Evolutionary conservation across 2,797 vertebrate genomes (phyloP).

Genomic region (Pangasius djambal): DNA sequence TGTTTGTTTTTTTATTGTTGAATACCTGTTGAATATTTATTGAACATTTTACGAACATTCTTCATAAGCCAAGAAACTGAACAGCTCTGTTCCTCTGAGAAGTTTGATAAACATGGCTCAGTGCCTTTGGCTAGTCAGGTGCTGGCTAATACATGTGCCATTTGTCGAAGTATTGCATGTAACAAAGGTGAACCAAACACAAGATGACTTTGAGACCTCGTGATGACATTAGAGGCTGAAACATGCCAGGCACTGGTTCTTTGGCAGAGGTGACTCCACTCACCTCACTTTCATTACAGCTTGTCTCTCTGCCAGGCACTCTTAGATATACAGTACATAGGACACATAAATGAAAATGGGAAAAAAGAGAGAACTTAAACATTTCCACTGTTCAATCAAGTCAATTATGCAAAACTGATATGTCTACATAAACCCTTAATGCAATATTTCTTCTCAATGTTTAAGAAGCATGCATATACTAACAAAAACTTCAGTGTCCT

Average conservation of each 20-base stretch:
- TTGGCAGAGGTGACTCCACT: constrained; percentile 66
- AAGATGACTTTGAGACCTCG: constrained; percentile 64
- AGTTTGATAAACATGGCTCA: constrained; percentile 23
- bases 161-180: constrained; percentile 62
- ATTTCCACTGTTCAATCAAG: neutral
- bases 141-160: constrained; percentile 40
- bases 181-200: constrained; percentile 69
- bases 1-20: neutral
- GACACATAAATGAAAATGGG: neutral
- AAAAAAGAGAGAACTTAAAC: neutral
- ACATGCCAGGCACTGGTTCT: constrained; percentile 63
- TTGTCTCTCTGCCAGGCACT: constrained; percentile 70
- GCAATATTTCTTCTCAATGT: neutral
- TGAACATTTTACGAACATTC: neutral
- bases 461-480: neutral
- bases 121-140: neutral
- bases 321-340: constrained; percentile 55
- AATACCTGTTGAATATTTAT: neutral
- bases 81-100: constrained; percentile 6
- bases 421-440: neutral
- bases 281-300: constrained; percentile 70
- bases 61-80: constrained; percentile 8
- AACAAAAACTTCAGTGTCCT: neutral
- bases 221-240: constrained; percentile 70
- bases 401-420: neutral